Percentiles rank a stretch among this genome's conserved stretches.
These are phyloP conservation scores for Gorsachius goisagi DNA, from an alignment of 2,113 vertebrate genomes.

Conservation along the genomic window DNA sequence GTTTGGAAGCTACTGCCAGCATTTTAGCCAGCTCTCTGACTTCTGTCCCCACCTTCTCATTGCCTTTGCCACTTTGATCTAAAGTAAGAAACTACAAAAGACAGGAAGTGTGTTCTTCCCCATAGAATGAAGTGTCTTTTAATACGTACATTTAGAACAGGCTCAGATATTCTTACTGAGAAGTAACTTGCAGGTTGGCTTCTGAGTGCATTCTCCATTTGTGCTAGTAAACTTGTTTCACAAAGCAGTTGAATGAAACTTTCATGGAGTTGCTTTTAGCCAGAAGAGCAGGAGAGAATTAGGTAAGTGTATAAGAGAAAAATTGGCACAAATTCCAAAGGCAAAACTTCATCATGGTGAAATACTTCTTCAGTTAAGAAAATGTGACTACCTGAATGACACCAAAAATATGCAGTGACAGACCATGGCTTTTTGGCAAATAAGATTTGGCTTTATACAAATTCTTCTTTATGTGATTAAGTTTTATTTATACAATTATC, in stretches of 20 bases:
- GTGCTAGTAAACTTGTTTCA: not conserved
- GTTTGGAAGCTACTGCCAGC: not conserved
- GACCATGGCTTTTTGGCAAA: not conserved
- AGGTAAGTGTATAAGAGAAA: not conserved
- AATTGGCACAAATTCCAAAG: not conserved
- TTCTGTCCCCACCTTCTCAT: not conserved
- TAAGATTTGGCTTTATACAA: not conserved
- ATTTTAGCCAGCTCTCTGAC: not conserved
- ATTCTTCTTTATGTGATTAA: too few relatives aligned
- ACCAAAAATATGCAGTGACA: not conserved
- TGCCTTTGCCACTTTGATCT: not conserved
- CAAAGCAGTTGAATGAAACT: not conserved
- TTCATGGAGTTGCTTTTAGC: not conserved
- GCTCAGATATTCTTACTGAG: not conserved
- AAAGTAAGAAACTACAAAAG: not conserved
- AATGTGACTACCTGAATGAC: not conserved
- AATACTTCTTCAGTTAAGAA: constrained; percentile 23
- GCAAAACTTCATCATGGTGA: not conserved
- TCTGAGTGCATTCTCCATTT: not conserved
- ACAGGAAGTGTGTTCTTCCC: not conserved
- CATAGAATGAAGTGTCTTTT: not conserved
- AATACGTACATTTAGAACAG: not conserved
- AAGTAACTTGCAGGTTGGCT: not conserved
- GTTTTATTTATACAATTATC: not conserved
- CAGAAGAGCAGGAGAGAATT: not conserved